These are phyloP conservation scores for Bombus difficillimus DNA, from an alignment of 1,140 invertebrate species.

Conservation along the genomic window DNA sequence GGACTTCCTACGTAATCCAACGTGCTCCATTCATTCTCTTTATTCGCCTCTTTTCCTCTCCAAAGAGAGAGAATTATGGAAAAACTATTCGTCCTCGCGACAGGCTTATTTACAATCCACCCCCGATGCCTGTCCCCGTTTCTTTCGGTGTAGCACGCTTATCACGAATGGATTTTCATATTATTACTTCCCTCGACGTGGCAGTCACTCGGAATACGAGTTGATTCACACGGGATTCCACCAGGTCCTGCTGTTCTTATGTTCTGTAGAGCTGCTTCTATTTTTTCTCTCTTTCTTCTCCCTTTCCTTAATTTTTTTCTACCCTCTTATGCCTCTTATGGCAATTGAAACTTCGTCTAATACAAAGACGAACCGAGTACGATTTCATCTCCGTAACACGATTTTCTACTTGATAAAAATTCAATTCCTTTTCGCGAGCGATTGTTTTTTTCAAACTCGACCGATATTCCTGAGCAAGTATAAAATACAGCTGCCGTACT, in stretches of 20 bases:
- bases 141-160: background rate
- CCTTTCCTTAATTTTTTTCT: background rate
- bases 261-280: background rate
- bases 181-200: constrained; percentile 37
- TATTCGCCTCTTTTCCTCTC: background rate
- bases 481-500: background rate
- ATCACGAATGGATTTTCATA: constrained; percentile 56
- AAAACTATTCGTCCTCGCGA: constrained; percentile 9
- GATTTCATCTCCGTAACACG: background rate
- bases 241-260: background rate
- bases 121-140: background rate
- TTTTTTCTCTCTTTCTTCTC: background rate
- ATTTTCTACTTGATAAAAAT: background rate
- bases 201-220: constrained; percentile 21
- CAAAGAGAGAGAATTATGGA: background rate
- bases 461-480: background rate
- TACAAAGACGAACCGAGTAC: background rate
- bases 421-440: no score
- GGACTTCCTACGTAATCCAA: background rate
- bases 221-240: constrained; percentile 25
- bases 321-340: background rate
- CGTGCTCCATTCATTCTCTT: background rate
- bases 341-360: background rate
- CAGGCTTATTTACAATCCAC: constrained; percentile 31
- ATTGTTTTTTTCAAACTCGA: background rate